These are phyloP conservation scores for Montipora cactus DNA, from an alignment of 64 coral and sea anemone genomes.

Conservation along the genomic window DNA sequence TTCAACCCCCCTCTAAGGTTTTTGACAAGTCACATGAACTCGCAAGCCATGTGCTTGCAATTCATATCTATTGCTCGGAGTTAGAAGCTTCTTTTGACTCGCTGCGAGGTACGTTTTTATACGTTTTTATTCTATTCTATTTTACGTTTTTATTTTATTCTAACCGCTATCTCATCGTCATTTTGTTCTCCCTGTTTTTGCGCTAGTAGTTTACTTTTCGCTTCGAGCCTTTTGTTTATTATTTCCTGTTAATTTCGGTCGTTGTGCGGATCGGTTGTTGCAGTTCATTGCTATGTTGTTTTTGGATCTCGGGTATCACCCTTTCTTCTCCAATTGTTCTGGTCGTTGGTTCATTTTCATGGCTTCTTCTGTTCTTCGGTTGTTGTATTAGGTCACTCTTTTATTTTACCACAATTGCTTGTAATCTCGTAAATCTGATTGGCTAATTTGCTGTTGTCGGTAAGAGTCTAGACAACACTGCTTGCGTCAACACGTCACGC, in stretches of 20 bases:
- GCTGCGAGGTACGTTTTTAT: conserved; percentile 16
- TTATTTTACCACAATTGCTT: neutral
- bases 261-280: neutral
- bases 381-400: conserved; percentile 1
- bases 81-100: neutral
- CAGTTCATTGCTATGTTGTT: neutral
- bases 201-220: neutral
- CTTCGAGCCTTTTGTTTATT: neutral
- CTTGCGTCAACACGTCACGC: too few relatives aligned
- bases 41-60: conserved; percentile 1
- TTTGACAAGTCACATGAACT: neutral
- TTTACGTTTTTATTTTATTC: conserved; percentile 5
- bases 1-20: neutral
- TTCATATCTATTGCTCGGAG: neutral
- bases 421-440: too few relatives aligned
- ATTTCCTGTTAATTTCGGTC: neutral
- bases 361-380: conserved; percentile 12
- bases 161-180: neutral
- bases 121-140: neutral
- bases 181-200: neutral
- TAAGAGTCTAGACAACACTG: too few relatives aligned
- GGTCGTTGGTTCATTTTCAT: neutral
- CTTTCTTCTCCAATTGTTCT: neutral
- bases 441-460: too few relatives aligned
- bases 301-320: neutral